Percentiles rank a stretch among this genome's conserved stretches.
Conservation (phyloP, 2,888 invertebrate genomes). For the Acanthopleura granulata region DNA sequence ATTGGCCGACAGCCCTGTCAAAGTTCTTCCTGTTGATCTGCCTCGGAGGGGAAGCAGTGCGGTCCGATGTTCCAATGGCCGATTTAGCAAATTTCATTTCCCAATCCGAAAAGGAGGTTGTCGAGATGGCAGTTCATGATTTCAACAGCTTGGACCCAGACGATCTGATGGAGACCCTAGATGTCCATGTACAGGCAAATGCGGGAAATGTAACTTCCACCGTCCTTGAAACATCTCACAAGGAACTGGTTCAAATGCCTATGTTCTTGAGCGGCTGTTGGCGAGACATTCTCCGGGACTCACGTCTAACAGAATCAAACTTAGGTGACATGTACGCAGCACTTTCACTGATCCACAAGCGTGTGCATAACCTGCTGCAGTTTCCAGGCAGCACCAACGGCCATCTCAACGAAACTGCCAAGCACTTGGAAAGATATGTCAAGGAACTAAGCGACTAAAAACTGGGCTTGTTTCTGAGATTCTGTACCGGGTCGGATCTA, state of each 20-base stretch:
- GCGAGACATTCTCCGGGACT: too few relatives aligned
- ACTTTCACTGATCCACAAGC: neutral
- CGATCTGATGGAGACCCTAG: neutral
- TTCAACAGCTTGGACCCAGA: neutral
- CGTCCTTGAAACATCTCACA: neutral
- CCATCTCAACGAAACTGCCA: too few relatives aligned
- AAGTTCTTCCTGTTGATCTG: neutral
- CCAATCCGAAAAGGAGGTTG: too few relatives aligned
- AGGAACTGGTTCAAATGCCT: neutral
- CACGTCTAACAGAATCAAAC: too few relatives aligned
- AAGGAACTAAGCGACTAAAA: too few relatives aligned
- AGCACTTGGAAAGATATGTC: too few relatives aligned
- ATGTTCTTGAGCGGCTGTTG: too few relatives aligned
- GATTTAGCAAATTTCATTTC: neutral
- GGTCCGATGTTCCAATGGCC: neutral
- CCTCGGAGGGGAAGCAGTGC: too few relatives aligned
- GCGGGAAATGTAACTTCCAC: neutral
- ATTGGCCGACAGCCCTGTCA: neutral
- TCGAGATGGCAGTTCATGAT: too few relatives aligned
- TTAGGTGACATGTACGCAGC: neutral
- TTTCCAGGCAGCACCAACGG: neutral
- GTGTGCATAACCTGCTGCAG: neutral
- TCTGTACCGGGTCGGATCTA: too few relatives aligned
- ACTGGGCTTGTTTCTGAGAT: too few relatives aligned
- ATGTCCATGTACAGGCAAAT: neutral